Base-by-base conservation (phyloP, 2,797 vertebrate genomes). In the Argya squamiceps region DNA sequence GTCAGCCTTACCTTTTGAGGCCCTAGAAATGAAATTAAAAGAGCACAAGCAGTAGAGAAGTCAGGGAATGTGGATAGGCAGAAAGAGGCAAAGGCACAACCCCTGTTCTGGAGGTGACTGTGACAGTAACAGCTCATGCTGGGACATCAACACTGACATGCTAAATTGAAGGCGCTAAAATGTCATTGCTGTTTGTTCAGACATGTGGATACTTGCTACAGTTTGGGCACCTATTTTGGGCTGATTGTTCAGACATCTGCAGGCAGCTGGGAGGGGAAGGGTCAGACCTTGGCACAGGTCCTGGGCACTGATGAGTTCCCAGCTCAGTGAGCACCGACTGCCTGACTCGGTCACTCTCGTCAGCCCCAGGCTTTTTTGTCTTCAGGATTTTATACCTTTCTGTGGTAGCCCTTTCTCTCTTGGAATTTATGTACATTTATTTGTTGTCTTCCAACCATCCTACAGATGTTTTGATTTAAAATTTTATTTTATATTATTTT, bases 301-400 rank as follows among this genome's bases (percentile, higher is more conserved):
- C 44, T 93, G 58, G 37, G 82, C 11, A 0, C 6, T 44, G 75
- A 23, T 0, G 0, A 17, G 22, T 58, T 79, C 43, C 34, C 36
- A 12, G 60, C 34, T 65, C 79, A 11, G 55, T 26, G 59, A 56
- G 30, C 1, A 1, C 69, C 4, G 6, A 5, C 76, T 70, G 76
- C 64, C 67, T 43, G 70, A n/a, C 47, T 83, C 1, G 0, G n/a
- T n/a, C 52, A 23, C 36, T 73, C 76, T 87, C 27, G 4, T 49
- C 63, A 62, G 43, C 75, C 67, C 27, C 14, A 16, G 70, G n/a
- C 12, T 37, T 56, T 21, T 73, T 12, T 63, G 49, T 20, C 41
- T 49, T 44, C 7, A 76, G 56, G 17, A 44, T 88, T 84, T 88
- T 64, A 16, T 32, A 36, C 19, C 22, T 63, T 79, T 36, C 49